Conservation (phyloP, 2,888 invertebrate species). For the Microplitis deprimator region DNA sequence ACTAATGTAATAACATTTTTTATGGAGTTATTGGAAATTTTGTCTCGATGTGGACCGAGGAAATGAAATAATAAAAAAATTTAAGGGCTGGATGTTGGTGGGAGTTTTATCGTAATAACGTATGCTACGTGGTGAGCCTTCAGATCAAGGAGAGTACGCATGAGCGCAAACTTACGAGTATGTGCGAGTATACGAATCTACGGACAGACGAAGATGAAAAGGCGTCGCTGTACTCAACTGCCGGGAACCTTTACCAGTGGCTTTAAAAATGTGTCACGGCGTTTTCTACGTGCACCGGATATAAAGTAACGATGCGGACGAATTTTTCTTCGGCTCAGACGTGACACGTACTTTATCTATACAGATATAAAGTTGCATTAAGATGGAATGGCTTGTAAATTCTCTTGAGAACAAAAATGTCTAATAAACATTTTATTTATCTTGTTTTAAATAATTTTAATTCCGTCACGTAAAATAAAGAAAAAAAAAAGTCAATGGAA, state of each 20-base stretch:
- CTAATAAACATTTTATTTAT: neutral
- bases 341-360: constrained; percentile 37
- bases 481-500: too few relatives aligned
- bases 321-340: constrained; percentile 31
- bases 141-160: constrained; percentile 21
- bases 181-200: constrained; percentile 22
- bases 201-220: constrained; percentile 16
- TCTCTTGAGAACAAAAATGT: constrained; percentile 4
- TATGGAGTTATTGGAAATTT: neutral
- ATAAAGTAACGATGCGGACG: constrained; percentile 42
- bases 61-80: constrained; percentile 14
- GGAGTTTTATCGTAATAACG: constrained; percentile 18
- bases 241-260: constrained; percentile 33
- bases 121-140: constrained; percentile 7
- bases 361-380: constrained; percentile 5
- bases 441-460: too few relatives aligned
- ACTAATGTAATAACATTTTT: neutral
- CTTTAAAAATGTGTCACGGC: constrained; percentile 56
- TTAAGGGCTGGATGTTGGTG: neutral
- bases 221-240: neutral
- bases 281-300: constrained; percentile 52
- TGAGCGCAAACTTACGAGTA: constrained; percentile 16
- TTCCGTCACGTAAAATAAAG: too few relatives aligned
- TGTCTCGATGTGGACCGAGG: neutral
- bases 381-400: constrained; percentile 15